phyloP scores from a whole-genome alignment of 2,888 invertebrate genomes.

The Eubasilissa splendida region DNA sequence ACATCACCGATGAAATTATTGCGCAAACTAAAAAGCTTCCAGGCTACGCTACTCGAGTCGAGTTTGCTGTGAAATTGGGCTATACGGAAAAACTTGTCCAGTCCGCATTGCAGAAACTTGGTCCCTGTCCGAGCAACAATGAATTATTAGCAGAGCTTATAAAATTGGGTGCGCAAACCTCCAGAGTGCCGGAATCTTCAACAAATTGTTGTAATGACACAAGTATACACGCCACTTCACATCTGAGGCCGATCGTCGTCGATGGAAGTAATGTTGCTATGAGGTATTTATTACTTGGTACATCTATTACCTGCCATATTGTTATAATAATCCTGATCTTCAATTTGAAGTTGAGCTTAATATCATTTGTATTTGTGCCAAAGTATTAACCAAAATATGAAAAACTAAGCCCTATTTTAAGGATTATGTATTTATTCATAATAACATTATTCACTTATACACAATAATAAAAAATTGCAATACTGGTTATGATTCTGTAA shows the following conservation, averaged over 20 bases:
- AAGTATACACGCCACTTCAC: conserved; percentile 64
- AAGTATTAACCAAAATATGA: too few relatives aligned
- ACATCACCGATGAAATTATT: conserved; percentile 33
- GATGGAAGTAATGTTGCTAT: conserved; percentile 97
- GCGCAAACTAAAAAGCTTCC: conserved; percentile 45
- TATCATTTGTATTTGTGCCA: too few relatives aligned
- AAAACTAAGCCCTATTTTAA: too few relatives aligned
- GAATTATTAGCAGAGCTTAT: conserved; percentile 92
- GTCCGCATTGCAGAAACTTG: conserved; percentile 87
- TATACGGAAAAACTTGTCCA: conserved; percentile 91
- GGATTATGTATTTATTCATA: too few relatives aligned
- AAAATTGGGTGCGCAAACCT: conserved; percentile 78
- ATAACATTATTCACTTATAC: too few relatives aligned
- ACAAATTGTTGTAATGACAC: conserved; percentile 61
- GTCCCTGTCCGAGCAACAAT: conserved; percentile 88
- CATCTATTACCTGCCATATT: too few relatives aligned
- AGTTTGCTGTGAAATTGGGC: conserved; percentile 93
- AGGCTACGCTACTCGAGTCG: conserved; percentile 76
- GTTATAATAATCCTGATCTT: too few relatives aligned
- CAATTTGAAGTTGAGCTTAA: too few relatives aligned
- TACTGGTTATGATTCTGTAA: too few relatives aligned
- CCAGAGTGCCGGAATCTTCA: conserved; percentile 62
- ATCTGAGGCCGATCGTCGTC: conserved; percentile 85
- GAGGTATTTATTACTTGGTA: conserved; percentile 72
- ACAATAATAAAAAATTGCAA: too few relatives aligned